phyloP scores from a whole-genome alignment of 2,797 vertebrate genomes.

The Myotis vivesi region DNA sequence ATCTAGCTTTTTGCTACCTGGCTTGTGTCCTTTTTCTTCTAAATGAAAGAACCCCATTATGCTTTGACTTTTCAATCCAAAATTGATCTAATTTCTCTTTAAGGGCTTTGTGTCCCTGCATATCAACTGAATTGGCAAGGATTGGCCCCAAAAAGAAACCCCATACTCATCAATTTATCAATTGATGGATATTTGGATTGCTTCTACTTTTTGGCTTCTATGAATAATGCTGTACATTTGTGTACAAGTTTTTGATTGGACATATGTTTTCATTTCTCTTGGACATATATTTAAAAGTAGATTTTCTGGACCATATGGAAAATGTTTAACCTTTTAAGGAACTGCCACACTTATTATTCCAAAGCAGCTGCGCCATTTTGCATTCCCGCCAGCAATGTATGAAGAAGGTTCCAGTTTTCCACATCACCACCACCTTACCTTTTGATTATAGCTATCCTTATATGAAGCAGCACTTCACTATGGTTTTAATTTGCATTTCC shows the following conservation, averaged over 20 bases:
- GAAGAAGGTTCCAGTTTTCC: not conserved
- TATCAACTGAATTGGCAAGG: not conserved
- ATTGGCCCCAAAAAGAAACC: not conserved
- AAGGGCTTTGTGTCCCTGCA: not conserved
- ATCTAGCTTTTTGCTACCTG: not conserved
- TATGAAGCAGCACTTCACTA: not conserved
- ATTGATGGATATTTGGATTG: not conserved
- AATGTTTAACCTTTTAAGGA: not conserved
- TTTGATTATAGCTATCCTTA: not conserved
- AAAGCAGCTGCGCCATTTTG: not conserved
- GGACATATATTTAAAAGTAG: not conserved
- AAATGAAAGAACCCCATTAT: not conserved
- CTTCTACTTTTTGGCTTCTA: slow-evolving; percentile 13
- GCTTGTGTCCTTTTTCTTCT: not conserved
- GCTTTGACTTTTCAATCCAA: not conserved
- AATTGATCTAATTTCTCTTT: not conserved
- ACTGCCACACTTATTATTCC: not conserved
- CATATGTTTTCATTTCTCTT: slow-evolving; percentile 37
- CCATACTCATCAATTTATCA: not conserved
- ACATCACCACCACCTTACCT: not conserved
- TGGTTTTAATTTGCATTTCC: slow-evolving; percentile 24
- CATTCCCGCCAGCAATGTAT: not conserved
- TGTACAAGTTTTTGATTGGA: not conserved
- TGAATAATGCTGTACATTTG: not conserved
- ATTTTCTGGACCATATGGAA: not conserved